Evolutionary conservation across 2,113 vertebrate species (phyloP), one percentile per base, ranked within the genome.

Genomic region (Asarcornis scutulata): DNA sequence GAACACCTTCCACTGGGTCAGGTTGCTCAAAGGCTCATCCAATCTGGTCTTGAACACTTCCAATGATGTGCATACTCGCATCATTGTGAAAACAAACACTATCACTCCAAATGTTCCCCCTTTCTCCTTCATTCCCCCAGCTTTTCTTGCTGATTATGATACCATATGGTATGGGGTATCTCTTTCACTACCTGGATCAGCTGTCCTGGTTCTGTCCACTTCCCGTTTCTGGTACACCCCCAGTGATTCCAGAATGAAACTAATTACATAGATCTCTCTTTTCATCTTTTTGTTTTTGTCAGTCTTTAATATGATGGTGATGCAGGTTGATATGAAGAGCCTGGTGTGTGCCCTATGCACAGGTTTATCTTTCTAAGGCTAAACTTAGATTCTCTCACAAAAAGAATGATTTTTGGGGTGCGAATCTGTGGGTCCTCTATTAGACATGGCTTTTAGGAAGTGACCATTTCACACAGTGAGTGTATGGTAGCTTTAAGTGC

Each of bases 381-480:
- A 62, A 67, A 80, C 32, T 55, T 13, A 26, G 34, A 58, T 72
- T 78, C 89, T 53, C 17, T 71, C 8, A 42, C 9, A 29, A 7
- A 38, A 31, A 1, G 6, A 12, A 7, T 12, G 15, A 46, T 53
- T 4, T 48, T 59, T 55, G 42, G 3, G 4, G 1, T 59, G 21
- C 2, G 16, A 20, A 31, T 2, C 6, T 22, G 8, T 42, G 5
- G 17, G 27, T 68, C 31, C 18, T 26, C 38, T 83, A 7, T 11
- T 63, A 29, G 32, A 40, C 60, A 7, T 29, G 4, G 6, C 6
- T 7, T 59, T 73, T 66, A 55, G 58, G 26, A 73, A 86, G 3
- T 21, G 16, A 60, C 5, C 7, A 3, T 46, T 75, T 81, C 38
- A 69, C 16, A 11, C 15, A 22, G 29, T 56, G 55, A 84, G 53